phyloP scores from a whole-genome alignment of 2,797 vertebrate genomes.

The Sciurus carolinensis region DNA sequence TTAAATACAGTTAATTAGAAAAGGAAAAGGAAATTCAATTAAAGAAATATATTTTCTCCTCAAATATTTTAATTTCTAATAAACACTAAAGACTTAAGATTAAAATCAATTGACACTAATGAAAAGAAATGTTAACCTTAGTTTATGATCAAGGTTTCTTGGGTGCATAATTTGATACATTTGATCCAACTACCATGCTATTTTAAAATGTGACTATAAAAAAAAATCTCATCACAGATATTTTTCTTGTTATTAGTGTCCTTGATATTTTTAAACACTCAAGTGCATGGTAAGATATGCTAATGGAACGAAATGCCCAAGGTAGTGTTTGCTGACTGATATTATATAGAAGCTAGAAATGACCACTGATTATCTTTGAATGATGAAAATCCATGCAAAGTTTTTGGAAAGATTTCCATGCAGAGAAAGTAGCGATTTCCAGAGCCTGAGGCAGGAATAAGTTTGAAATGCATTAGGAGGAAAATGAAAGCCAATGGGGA shows the following conservation, averaged over 20 bases:
- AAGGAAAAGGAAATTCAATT: not conserved
- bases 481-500: not conserved
- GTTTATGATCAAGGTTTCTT: not conserved
- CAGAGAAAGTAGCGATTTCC: not conserved
- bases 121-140: not conserved
- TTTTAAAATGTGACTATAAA: not conserved
- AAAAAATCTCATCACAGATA: too few relatives aligned
- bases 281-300: not conserved
- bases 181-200: not conserved
- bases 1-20: not conserved
- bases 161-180: not conserved
- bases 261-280: not conserved
- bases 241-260: not conserved
- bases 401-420: not conserved
- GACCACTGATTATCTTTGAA: not conserved
- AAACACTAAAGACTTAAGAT: not conserved
- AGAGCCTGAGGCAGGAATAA: not conserved
- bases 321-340: not conserved
- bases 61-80: not conserved
- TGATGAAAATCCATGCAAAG: not conserved
- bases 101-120: not conserved
- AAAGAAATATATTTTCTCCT: not conserved
- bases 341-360: not conserved
- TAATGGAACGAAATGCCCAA: not conserved
- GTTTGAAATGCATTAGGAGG: not conserved